These are phyloP conservation scores for Epizoanthus rinbou DNA, from an alignment of 92 coral and sea anemone species.

Conservation along the genomic window DNA sequence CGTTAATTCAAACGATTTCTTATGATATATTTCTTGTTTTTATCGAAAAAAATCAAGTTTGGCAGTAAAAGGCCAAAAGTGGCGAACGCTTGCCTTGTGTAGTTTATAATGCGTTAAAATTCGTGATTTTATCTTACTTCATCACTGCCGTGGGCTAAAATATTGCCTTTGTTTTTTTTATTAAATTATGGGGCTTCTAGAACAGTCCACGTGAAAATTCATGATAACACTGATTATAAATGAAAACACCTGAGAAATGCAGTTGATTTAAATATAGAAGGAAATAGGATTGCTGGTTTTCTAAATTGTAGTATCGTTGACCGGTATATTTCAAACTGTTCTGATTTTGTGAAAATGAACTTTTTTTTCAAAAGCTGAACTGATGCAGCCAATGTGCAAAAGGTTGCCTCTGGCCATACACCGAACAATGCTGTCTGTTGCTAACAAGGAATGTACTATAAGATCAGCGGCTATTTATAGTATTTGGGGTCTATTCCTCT, in stretches of 20 bases:
- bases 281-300: neutral
- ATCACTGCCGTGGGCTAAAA: constrained; percentile 22
- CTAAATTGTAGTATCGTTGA: neutral
- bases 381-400: too few species aligned
- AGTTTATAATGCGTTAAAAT: neutral
- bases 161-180: neutral
- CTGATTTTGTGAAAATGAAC: neutral
- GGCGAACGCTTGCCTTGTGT: neutral
- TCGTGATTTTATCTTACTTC: neutral
- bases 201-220: constrained; percentile 21
- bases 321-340: neutral
- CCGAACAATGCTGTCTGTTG: too few species aligned
- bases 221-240: neutral
- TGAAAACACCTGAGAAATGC: neutral
- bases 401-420: too few species aligned
- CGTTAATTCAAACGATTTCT: too few species aligned
- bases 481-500: too few species aligned
- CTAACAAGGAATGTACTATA: too few species aligned
- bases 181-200: constrained; percentile 2
- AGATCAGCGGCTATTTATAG: too few species aligned
- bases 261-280: neutral
- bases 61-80: neutral
- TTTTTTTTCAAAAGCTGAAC: neutral
- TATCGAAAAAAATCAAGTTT: neutral
- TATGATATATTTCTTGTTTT: neutral